Conservation (phyloP, 1,140 invertebrate genomes). For the Zaprionus capensis region DNA sequence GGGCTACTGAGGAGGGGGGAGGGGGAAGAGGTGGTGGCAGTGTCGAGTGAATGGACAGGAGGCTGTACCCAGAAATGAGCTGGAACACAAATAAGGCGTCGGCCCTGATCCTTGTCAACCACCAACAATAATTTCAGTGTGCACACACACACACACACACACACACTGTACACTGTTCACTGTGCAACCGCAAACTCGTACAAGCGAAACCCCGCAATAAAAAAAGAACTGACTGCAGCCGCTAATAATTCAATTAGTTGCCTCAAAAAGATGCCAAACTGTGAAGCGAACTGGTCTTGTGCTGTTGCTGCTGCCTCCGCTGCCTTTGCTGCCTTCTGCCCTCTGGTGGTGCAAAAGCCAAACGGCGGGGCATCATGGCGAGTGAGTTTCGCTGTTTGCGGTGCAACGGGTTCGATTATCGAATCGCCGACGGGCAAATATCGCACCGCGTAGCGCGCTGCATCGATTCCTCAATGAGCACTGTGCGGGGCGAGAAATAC, state of each 20-base stretch:
- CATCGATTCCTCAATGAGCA: constrained; percentile 65
- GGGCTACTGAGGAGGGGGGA: constrained; percentile 41
- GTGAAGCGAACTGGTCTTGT: constrained; percentile 36
- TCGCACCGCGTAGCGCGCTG: constrained; percentile 55
- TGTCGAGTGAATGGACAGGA: constrained; percentile 1
- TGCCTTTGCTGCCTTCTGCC: neutral
- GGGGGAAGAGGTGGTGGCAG: constrained; percentile 30
- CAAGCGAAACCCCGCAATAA: constrained; percentile 9
- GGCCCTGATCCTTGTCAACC: constrained; percentile 80
- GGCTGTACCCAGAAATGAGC: constrained; percentile 62
- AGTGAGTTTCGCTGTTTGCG: constrained; percentile 29
- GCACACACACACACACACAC: constrained; percentile 16
- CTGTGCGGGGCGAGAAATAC: constrained; percentile 14
- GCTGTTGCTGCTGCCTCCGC: neutral
- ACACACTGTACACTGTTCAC: neutral
- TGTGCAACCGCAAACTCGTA: constrained; percentile 23
- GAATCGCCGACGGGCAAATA: constrained; percentile 63
- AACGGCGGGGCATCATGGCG: constrained; percentile 13
- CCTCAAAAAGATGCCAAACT: constrained; percentile 66
- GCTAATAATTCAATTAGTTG: constrained; percentile 82
- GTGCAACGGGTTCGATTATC: constrained; percentile 68
- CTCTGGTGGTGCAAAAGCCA: constrained; percentile 10
- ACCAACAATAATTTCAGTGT: constrained; percentile 76
- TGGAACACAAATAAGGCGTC: constrained; percentile 80
- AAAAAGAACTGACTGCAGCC: constrained; percentile 38